Base-by-base conservation (phyloP, 2,888 invertebrate genomes). In the Melieria omissa region DNA sequence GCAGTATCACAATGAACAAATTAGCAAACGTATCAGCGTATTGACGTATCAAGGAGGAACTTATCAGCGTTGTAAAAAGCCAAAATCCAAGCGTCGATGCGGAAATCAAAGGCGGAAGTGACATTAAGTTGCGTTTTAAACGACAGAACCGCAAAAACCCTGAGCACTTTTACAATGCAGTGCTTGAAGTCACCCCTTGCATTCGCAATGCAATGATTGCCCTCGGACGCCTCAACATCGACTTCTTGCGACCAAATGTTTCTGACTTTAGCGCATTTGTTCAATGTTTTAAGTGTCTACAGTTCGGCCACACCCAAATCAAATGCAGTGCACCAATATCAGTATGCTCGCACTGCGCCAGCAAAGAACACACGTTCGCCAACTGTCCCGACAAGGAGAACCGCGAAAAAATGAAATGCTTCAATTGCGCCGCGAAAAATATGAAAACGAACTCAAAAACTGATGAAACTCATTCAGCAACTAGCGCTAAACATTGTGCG, bases 381-480 rank as follows among this genome's bases (percentile, higher is more conserved):
- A 58, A 14, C 12, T 60, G 58, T 42, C 29, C 29, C 7, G 4
- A 60, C 29, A n/a, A 42, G 41, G 58, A 60, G 6, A 3, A 60
- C 8, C 58, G 6, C 41, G 12, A 5, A 12, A 49, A 65, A 54
- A 3, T 65, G 7, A 49, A 65, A 52, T 65, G 65, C 42, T 44
- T 65, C 12, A 65, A 65, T 49, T 65, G 52, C 16, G 7, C 41
- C 29, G 3, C 29, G 3, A 29, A 29, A 29, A 29, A 29, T 29
- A 29, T 3, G 29, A 29, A 29, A 29, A 29, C 29, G 29, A 29
- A 29, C 29, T 29, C 29, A 29, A 29, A 29, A 29, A 29, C 3
- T 29, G 41, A 60, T 60, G 58, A 60, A 41, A 16, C 14, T 5
- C 58, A 60, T 41, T 60, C 58, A 9, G 16, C 58, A 29, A 41